Conservation (phyloP, 2,113 vertebrate species). For the Tachycineta bicolor region DNA sequence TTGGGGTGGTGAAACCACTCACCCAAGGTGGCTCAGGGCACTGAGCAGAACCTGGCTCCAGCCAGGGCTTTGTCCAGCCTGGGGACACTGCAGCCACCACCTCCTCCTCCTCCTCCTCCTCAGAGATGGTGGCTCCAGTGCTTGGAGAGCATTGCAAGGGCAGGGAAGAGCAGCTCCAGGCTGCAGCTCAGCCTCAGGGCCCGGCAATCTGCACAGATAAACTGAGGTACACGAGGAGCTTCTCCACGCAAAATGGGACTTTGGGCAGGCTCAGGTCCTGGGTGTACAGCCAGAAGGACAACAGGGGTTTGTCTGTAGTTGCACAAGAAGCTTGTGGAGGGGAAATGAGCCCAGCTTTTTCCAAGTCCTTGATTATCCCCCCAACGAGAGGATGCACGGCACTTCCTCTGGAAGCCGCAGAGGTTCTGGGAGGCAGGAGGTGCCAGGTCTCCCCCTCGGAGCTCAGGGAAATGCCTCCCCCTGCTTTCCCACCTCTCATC, state of each 20-base stretch:
- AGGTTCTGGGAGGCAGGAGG: background rate
- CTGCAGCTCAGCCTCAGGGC: background rate
- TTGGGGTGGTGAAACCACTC: background rate
- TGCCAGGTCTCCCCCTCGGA: background rate
- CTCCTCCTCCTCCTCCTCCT: background rate
- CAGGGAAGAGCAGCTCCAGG: background rate
- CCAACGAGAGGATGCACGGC: background rate
- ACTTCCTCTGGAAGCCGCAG: background rate
- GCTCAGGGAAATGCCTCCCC: constrained; percentile 24
- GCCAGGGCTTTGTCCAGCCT: too few relatives aligned
- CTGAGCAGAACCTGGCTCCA: background rate
- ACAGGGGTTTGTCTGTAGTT: background rate
- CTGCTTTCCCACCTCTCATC: constrained; percentile 57
- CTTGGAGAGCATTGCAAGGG: background rate
- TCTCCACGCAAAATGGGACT: background rate
- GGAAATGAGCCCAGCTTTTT: background rate
- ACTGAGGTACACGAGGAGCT: fast-evolving
- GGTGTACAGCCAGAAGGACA: background rate
- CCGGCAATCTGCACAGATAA: background rate
- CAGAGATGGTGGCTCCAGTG: background rate
- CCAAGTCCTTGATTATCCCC: background rate
- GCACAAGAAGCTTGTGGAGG: background rate
- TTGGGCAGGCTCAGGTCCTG: background rate
- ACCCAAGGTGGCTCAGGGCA: background rate
- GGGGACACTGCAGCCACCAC: background rate